Evolutionary conservation across 2,113 vertebrate species (phyloP), one percentile per base, ranked within the genome.

Genomic region (Callipepla squamata): DNA sequence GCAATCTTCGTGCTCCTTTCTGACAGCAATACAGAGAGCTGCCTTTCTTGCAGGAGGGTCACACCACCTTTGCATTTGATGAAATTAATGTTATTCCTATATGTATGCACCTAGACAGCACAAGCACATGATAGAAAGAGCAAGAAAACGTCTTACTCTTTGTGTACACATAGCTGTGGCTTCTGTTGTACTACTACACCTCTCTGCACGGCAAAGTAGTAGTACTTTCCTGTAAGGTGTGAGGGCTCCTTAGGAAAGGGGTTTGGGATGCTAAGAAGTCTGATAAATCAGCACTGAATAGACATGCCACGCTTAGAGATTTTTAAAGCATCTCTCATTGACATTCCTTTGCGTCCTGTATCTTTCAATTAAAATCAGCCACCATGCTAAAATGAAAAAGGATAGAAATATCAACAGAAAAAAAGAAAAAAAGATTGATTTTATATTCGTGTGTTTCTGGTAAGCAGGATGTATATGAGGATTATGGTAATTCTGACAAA

Each of bases 321-420:
- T 79, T 66, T n/a, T 47, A 67, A 80, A 79, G 22, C 7, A 67
- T 74, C 59, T 81, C 44, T 81, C 44, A 76, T 5, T 63, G 69
- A 42, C 66, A 83, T 85, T 92, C 63, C 70, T 88, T n/a, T 57
- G 44, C 74, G 78, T 59, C 83, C 73, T 28, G 67, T 13, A 57
- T 15, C n/a, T 21, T 65, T 72, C 94, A 82, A 45, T 68, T 73
- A 94, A 94, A 91, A 92, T 45, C 93, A 92, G 38, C 22, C 67
- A 57, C 69, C 55, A 21, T 80, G 85, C 47, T 85, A 75, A 55
- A 73, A 62, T 17, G 48, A 70, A 78, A 80, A 68, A 48, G 19
- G 58, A 70, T 9, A 69, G 28, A 76, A 79, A 85, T 32, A 73
- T 3, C 44, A 68, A 63, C 11, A 90, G 34, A 50, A 78, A 84